Conservation (phyloP, 2,888 invertebrate species). For the Ennomos quercinarius region DNA sequence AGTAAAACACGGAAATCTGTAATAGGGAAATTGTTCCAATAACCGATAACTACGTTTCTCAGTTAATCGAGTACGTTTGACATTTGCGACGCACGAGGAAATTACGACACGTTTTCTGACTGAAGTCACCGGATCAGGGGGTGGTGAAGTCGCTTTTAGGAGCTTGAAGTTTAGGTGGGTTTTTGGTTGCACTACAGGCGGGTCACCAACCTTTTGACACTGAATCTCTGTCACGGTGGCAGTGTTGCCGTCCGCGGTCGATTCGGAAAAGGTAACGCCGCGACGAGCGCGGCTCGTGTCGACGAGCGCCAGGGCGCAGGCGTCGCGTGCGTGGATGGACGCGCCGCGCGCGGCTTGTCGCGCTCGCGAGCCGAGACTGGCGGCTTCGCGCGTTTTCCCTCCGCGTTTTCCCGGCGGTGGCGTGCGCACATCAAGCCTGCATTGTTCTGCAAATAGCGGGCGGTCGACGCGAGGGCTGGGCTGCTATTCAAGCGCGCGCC, state of each 20-base stretch:
- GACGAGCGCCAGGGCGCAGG: slow-evolving; percentile 81
- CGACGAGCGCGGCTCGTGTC: slow-evolving; percentile 76
- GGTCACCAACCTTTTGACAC: slow-evolving; percentile 85
- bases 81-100: slow-evolving; percentile 69
- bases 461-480: slow-evolving; percentile 67
- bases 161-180: slow-evolving; percentile 55
- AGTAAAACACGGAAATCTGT: slow-evolving; percentile 24
- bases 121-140: slow-evolving; percentile 49
- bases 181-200: slow-evolving; percentile 63
- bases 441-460: slow-evolving; percentile 82
- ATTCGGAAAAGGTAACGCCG: slow-evolving; percentile 82
- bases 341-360: slow-evolving; percentile 82
- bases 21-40: slow-evolving; percentile 37
- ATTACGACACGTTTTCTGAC: slow-evolving; percentile 52
- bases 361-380: slow-evolving; percentile 79
- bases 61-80: slow-evolving; percentile 57
- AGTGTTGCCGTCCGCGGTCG: slow-evolving; percentile 75
- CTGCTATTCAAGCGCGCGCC: slow-evolving; percentile 68
- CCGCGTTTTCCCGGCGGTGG: slow-evolving; percentile 79
- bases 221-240: slow-evolving; percentile 78
- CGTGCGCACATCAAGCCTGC: slow-evolving; percentile 83
- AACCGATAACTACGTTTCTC: slow-evolving; percentile 27
- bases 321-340: slow-evolving; percentile 67
- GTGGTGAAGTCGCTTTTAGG: slow-evolving; percentile 51
- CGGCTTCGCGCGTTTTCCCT: slow-evolving; percentile 73